These are phyloP conservation scores for Crenuchus spilurus DNA, from an alignment of 2,797 vertebrate genomes.

Conservation along the genomic window DNA sequence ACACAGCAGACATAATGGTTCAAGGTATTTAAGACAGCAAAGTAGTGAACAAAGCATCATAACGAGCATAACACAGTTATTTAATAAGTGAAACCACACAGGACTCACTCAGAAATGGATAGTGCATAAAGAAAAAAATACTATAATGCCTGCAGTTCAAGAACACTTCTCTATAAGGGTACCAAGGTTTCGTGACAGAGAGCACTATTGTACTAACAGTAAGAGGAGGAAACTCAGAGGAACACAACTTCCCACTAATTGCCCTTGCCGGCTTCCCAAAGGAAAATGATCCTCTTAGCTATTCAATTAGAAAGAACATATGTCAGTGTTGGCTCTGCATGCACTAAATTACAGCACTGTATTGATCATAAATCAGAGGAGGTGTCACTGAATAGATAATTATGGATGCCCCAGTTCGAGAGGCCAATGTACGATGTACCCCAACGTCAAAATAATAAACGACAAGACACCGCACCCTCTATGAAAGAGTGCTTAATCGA, in stretches of 20 bases:
- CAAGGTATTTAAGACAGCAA: too few relatives aligned
- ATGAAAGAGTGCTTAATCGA: neutral
- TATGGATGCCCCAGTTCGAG: constrained; percentile 18
- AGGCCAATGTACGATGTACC: neutral
- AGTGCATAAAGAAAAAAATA: neutral
- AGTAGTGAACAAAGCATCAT: too few relatives aligned
- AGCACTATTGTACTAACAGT: neutral
- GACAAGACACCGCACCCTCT: neutral
- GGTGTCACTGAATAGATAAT: constrained; percentile 31
- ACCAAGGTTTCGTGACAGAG: neutral
- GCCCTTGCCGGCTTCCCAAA: constrained; percentile 28
- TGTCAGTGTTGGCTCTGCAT: constrained; percentile 15
- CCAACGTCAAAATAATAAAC: constrained; percentile 26
- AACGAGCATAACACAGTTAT: too few relatives aligned
- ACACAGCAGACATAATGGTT: too few relatives aligned
- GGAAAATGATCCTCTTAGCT: constrained; percentile 36
- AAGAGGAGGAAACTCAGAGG: neutral
- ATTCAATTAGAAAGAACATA: constrained; percentile 47
- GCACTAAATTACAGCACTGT: constrained; percentile 32
- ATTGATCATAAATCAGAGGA: constrained; percentile 38
- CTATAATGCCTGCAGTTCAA: neutral
- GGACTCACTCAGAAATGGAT: too few relatives aligned
- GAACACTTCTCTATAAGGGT: neutral
- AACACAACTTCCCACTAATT: constrained; percentile 30
- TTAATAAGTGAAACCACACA: too few relatives aligned